A percentile compares a stretch with the other conserved stretches of the same genome.
Evolutionary conservation across 2,888 invertebrate species (phyloP).

Genomic region (Adelognathus sp.): DNA sequence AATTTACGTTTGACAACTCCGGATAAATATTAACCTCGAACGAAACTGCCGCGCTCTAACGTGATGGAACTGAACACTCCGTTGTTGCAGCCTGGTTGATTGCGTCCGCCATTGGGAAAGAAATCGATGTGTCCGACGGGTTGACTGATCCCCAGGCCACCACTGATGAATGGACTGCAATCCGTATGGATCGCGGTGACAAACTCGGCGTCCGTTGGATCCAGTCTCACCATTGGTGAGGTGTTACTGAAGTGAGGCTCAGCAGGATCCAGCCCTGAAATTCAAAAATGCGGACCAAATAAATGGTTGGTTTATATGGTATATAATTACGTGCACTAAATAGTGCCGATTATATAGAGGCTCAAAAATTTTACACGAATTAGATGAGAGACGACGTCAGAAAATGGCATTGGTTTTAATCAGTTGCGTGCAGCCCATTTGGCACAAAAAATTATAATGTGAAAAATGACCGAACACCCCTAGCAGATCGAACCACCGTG

Average conservation of each 20-base stretch:
- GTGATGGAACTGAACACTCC: conserved; percentile 86
- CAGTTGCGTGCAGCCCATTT: too few relatives aligned
- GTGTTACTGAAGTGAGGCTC: conserved; percentile 95
- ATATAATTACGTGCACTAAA: not conserved
- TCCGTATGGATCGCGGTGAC: conserved; percentile 97
- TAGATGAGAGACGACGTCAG: too few relatives aligned
- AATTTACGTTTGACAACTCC: too few relatives aligned
- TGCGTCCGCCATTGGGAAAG: conserved; percentile 94
- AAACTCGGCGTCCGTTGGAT: conserved; percentile 92
- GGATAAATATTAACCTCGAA: conserved; percentile 81
- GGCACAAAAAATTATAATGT: too few relatives aligned
- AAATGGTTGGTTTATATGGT: not conserved
- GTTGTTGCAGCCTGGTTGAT: conserved; percentile 87
- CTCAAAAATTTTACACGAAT: too few relatives aligned
- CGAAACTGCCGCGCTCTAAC: conserved; percentile 85
- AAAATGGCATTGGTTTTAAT: too few relatives aligned
- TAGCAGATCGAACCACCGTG: too few relatives aligned
- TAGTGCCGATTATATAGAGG: too few relatives aligned
- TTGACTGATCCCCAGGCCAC: conserved; percentile 91
- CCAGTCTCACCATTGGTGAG: conserved; percentile 90
- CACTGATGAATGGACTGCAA: conserved; percentile 88
- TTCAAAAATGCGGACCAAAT: not conserved
- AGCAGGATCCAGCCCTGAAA: conserved; percentile 91
- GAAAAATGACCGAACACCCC: too few relatives aligned
- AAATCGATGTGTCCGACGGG: conserved; percentile 95